phyloP scores from a whole-genome alignment of 2,113 vertebrate genomes.

The Elephantulus edwardii region DNA sequence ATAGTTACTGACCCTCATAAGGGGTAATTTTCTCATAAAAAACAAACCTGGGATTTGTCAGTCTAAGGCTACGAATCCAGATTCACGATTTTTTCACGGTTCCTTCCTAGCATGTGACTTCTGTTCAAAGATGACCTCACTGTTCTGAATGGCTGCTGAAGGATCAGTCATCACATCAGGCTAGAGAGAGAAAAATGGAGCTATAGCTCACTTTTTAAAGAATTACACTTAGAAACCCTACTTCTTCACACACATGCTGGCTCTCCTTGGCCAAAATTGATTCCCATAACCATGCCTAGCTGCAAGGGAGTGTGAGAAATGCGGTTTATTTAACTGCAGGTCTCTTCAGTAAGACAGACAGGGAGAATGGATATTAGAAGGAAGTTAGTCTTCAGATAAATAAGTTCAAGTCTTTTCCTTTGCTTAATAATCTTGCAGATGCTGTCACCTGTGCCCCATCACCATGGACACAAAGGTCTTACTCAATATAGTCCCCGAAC shows the following conservation, averaged over 20 bases:
- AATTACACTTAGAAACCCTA: background rate
- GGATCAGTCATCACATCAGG: background rate
- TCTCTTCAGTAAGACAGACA: background rate
- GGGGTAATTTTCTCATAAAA: background rate
- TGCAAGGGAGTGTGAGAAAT: conserved; percentile 46
- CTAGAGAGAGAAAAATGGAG: background rate
- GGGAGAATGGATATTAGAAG: background rate
- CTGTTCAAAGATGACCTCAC: background rate
- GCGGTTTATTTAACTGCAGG: conserved; percentile 7
- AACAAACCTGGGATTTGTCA: background rate
- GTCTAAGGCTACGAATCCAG: background rate
- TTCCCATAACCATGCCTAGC: background rate
- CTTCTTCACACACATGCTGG: background rate
- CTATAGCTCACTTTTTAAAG: background rate
- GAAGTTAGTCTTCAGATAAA: background rate
- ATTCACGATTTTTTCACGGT: background rate
- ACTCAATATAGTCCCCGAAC: too few species aligned
- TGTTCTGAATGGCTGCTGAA: background rate
- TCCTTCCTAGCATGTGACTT: background rate
- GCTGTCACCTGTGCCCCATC: background rate
- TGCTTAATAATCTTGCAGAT: background rate
- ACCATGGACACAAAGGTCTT: background rate
- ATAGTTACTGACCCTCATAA: background rate
- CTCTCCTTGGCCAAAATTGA: conserved; percentile 16
- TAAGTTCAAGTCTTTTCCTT: background rate